These are phyloP conservation scores for Cancer borealis DNA, from an alignment of 2,888 invertebrate species.

Conservation along the genomic window DNA sequence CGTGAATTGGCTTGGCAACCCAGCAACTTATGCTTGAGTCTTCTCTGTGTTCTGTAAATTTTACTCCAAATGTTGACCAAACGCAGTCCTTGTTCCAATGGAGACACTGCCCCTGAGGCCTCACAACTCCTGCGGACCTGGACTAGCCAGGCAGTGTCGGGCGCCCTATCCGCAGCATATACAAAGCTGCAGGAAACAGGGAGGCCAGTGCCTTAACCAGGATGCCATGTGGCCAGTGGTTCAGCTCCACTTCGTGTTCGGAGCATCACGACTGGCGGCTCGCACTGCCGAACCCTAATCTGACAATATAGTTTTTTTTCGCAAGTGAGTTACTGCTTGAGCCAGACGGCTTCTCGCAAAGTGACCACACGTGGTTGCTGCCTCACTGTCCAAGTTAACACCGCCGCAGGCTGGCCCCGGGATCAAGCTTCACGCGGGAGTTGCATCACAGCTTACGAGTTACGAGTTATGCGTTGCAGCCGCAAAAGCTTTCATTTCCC, in stretches of 20 bases:
- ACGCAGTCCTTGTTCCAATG: background rate
- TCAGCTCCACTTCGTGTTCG: background rate
- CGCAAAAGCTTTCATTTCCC: conserved; percentile 25
- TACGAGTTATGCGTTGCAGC: background rate
- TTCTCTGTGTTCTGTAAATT: background rate
- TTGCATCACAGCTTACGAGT: background rate
- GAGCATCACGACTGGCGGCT: background rate
- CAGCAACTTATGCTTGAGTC: conserved; percentile 8
- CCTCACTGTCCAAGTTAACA: background rate
- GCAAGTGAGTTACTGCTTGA: background rate
- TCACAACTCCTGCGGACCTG: background rate
- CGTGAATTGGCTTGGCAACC: background rate
- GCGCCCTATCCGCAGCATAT: background rate
- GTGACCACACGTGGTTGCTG: background rate
- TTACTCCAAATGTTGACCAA: background rate
- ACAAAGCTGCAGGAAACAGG: background rate
- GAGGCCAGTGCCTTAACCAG: conserved; percentile 12
- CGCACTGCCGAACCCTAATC: background rate
- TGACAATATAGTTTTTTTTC: background rate
- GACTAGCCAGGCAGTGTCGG: background rate
- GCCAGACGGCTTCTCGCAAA: background rate
- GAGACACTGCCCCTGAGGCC: conserved; percentile 10
- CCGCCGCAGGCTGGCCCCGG: background rate
- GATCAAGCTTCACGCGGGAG: background rate
- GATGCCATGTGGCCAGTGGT: background rate